Conservation (phyloP, 2,797 vertebrate species). For the Streptopelia turtur region DNA sequence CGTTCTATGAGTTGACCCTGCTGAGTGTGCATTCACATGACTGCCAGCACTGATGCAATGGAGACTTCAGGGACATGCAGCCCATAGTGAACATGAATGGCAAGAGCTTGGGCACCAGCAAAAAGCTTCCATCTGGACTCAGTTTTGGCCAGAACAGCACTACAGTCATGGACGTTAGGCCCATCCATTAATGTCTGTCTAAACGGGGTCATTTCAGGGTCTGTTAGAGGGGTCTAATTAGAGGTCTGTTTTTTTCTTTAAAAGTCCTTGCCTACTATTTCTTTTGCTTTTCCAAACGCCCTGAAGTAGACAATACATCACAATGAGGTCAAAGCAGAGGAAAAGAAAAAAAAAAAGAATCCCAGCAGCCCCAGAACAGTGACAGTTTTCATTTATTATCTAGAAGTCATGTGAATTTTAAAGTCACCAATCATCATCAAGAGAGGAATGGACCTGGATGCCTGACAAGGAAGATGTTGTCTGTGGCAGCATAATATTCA, state of each 20-base stretch:
- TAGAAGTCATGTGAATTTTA: slow-evolving; percentile 56
- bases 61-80: background rate
- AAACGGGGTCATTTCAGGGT: slow-evolving; percentile 59
- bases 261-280: slow-evolving; percentile 64
- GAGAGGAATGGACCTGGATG: slow-evolving; percentile 53
- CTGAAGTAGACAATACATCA: slow-evolving; percentile 73
- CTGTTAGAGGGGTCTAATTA: slow-evolving; percentile 56
- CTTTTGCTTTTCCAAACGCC: slow-evolving; percentile 65
- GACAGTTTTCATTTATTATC: slow-evolving; percentile 73
- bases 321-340: slow-evolving; percentile 69
- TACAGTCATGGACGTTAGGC: background rate
- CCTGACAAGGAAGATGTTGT: slow-evolving; percentile 67
- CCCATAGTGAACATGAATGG: background rate
- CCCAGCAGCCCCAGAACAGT: slow-evolving; percentile 19
- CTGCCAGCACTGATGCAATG: background rate
- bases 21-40: background rate
- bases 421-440: slow-evolving; percentile 73
- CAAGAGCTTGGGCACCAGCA: background rate
- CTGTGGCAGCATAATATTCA: slow-evolving; percentile 47
- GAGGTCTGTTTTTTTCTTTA: slow-evolving; percentile 72
- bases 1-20: background rate
- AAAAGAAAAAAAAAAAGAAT: background rate
- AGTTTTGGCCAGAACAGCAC: background rate
- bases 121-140: background rate
- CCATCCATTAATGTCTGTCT: slow-evolving; percentile 50